Evolutionary conservation across 2,113 vertebrate genomes (phyloP).

Genomic region (Oreotrochilus melanogaster): DNA sequence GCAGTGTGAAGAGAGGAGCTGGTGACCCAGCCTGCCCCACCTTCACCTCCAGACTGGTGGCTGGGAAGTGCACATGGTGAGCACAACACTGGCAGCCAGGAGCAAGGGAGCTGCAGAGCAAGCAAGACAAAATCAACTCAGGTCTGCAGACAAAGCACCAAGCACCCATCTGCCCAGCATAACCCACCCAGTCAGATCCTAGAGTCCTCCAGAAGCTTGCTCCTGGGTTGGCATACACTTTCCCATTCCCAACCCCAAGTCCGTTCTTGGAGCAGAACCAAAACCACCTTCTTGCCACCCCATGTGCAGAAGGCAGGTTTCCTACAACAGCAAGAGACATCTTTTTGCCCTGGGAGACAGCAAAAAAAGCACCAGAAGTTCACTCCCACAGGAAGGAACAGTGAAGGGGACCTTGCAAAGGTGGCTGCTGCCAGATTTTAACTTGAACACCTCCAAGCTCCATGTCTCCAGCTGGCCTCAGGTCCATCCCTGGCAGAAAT

Average conservation of each 20-base stretch:
- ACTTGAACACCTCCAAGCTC: not conserved
- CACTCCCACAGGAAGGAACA: not conserved
- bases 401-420: not conserved
- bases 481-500: not conserved
- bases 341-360: not conserved
- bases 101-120: not conserved
- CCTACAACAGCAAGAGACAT: not conserved
- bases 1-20: not conserved
- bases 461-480: not conserved
- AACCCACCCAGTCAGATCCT: not conserved
- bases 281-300: rapidly evolving
- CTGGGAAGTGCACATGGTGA: rapidly evolving
- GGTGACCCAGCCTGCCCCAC: not conserved
- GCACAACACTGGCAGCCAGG: not conserved
- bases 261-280: not conserved
- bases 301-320: not conserved
- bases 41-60: rapidly evolving
- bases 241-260: not conserved
- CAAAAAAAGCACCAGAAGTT: not conserved
- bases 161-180: not conserved
- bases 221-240: not conserved
- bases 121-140: rapidly evolving
- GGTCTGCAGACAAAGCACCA: not conserved
- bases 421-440: not conserved
- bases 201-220: not conserved